Conservation (phyloP, 2,888 invertebrate genomes). For the Herminia tarsipennalis region DNA sequence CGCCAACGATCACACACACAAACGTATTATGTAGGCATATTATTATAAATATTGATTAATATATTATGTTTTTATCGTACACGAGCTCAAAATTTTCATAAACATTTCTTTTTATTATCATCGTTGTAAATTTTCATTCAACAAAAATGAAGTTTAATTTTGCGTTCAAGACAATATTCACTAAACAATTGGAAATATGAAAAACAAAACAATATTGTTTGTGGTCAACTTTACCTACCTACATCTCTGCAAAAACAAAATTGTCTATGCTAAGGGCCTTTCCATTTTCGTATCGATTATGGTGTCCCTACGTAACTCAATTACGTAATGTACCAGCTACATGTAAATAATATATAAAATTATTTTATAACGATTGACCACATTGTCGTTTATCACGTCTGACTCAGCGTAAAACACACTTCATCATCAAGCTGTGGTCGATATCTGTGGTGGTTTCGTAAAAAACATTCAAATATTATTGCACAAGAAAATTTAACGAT, state of each 20-base stretch:
- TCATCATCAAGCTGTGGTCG: conserved; percentile 9
- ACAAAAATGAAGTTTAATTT: too few relatives aligned
- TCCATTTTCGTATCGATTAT: background rate
- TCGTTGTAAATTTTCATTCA: too few relatives aligned
- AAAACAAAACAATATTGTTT: conserved; percentile 1
- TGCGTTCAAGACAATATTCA: too few relatives aligned
- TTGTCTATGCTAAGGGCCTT: background rate
- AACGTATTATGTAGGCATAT: too few relatives aligned
- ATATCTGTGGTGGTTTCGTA: conserved; percentile 9
- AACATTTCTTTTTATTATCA: too few relatives aligned
- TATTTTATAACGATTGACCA: too few relatives aligned
- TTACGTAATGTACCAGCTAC: too few relatives aligned
- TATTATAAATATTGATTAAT: conserved; percentile 3
- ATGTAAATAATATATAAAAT: too few relatives aligned
- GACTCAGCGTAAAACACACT: conserved; percentile 8
- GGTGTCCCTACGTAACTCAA: too few relatives aligned
- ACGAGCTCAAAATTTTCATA: background rate
- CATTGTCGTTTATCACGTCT: conserved; percentile 17
- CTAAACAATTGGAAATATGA: background rate
- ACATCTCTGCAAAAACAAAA: background rate
- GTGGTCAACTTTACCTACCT: background rate
- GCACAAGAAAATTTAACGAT: too few relatives aligned
- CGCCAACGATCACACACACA: conserved; percentile 46
- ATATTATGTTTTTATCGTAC: conserved; percentile 2
- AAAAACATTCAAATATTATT: background rate